Evolutionary conservation across 2,888 invertebrate species (phyloP).

Genomic region (Tetheella fluctuosa): DNA sequence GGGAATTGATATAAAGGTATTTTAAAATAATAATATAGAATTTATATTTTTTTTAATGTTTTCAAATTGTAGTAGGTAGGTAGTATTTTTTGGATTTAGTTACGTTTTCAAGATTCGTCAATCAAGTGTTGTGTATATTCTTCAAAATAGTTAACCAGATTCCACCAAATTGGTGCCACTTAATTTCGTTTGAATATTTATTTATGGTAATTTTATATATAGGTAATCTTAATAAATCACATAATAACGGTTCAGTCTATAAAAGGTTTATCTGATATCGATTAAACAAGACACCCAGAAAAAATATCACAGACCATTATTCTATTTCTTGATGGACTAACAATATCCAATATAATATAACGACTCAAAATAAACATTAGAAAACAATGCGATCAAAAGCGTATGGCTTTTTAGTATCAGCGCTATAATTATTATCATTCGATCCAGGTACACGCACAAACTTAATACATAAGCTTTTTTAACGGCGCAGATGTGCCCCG

Average conservation of each 20-base stretch:
- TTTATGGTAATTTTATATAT: not conserved
- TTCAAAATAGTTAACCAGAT: not conserved
- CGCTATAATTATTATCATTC: no score
- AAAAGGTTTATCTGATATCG: constrained; percentile 23
- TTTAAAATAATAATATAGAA: no score
- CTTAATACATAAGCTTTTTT: constrained; percentile 62
- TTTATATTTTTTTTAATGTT: no score
- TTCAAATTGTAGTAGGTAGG: no score
- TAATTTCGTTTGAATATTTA: not conserved
- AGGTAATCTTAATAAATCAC: not conserved
- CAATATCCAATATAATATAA: constrained; percentile 14
- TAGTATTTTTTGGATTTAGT: no score
- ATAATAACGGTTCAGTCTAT: constrained; percentile 18
- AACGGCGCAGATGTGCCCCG: constrained; percentile 60
- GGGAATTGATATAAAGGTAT: no score
- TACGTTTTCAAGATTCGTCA: no score
- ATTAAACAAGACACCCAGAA: constrained; percentile 26
- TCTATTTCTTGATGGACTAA: constrained; percentile 15
- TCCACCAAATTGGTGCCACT: not conserved
- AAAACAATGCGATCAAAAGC: constrained; percentile 54
- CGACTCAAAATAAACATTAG: constrained; percentile 27
- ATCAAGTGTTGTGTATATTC: no score
- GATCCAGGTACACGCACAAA: constrained; percentile 24
- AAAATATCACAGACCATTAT: constrained; percentile 35
- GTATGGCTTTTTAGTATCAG: constrained; percentile 37